Evolutionary conservation across 2,888 invertebrate species (phyloP).

Genomic region (Andrena dorsata): DNA sequence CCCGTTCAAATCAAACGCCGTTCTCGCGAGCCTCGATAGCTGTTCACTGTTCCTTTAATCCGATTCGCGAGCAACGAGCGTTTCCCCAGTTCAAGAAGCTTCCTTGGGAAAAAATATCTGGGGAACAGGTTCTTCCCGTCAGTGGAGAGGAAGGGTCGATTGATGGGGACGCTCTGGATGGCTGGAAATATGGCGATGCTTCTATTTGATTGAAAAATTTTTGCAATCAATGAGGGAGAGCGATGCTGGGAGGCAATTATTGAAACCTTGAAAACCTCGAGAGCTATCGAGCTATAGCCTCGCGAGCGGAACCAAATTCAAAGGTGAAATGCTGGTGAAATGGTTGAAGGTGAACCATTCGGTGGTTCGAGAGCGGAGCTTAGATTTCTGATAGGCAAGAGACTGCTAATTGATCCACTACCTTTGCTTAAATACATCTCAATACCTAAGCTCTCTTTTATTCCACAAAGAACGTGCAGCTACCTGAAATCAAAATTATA

Average conservation of each 20-base stretch:
- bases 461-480: too few species aligned
- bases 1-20: too few species aligned
- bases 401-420: too few species aligned
- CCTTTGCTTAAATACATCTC: too few species aligned
- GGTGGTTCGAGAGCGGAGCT: not conserved
- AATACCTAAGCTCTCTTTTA: too few species aligned
- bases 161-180: not conserved
- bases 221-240: not conserved
- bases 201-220: not conserved
- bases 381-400: too few species aligned
- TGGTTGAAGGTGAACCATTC: not conserved
- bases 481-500: too few species aligned
- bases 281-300: not conserved
- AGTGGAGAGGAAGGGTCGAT: not conserved
- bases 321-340: not conserved
- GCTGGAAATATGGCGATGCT: not conserved
- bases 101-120: not conserved
- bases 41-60: constrained; percentile 18
- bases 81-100: constrained; percentile 2
- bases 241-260: not conserved
- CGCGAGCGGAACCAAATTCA: not conserved
- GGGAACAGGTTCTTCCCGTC: not conserved
- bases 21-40: too few species aligned
- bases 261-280: not conserved
- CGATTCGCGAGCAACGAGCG: constrained; percentile 33